Base-by-base conservation (phyloP, 2,797 vertebrate genomes). In the Micromesistius poutassou region DNA sequence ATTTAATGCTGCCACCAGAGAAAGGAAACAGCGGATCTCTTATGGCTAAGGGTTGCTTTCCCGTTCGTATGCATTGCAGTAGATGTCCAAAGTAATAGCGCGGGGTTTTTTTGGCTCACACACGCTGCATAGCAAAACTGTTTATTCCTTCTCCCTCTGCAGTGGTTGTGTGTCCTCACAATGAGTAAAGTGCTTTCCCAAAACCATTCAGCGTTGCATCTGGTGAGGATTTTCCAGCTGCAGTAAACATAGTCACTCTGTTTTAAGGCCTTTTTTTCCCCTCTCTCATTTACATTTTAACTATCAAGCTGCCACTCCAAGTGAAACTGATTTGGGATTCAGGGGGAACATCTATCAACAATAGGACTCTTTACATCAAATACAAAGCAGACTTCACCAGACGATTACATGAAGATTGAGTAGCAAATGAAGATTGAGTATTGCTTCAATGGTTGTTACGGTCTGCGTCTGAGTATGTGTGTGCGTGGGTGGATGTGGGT, bases 221-320 rank as follows among this genome's bases (percentile, higher is more conserved):
- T 30, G 31, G 22, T 12, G 22, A 6, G 50, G 8, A 40, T 55
- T 16, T 46, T 36, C 78, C 28, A 22, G 72, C 76, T 78, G 80
- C 77, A 30, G 74, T 4, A 30, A 78, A 78, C 72, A 78, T 55
- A 77, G 74, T 35, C 38, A 13, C 80, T 73, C 74, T 75, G 71
- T 81, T 76, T 22, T 25, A 75, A 55, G 33, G 33, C 62, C 72
- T 50, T 22, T 6, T 6, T 13, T 16, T 16, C 6, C 40, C 28
- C 46, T 16, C 4, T 28, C 28, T 30, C 73, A 50, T 50, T 74
- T 33, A 30, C 28, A 50, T 50, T 74, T 31, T 35, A 72, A 35
- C 30, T n/a, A 72, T 72, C 31, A 72, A 36, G 71, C 71, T 72
- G 30, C 31, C 71, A 35, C 71, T 36, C 30, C 35, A 30, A 72